Evolutionary conservation across 2,797 vertebrate species (phyloP), one percentile per base, ranked within the genome.

Genomic region (Peromyscus eremicus): DNA sequence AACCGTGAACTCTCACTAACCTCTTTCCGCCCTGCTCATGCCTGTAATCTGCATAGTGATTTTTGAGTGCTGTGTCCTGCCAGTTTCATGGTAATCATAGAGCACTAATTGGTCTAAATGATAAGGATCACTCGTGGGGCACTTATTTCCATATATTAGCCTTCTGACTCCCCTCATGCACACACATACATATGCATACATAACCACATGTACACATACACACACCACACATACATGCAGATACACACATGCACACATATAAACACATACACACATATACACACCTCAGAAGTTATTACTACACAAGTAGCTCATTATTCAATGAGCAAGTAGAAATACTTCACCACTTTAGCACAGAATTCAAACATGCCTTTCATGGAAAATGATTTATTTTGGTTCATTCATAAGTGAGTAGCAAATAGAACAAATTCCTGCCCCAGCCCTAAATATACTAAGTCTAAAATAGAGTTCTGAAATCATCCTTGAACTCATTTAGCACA

Each of bases 71-170:
- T 93, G 46, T 66, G 34, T 91, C 84, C 97, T 98, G 96, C 81
- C 97, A 97, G 97, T 98, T 98, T 98, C 95, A 95, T 80, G 6
- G 91, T 94, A 97, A 98, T 98, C 98, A 98, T 91, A 93, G 98
- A 98, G 97, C 96, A 97, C 97, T 98, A 98, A 98, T 97, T 98
- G 97, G 92, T 95, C 97, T 95, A 97, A 98, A 97, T 98, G 91
- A 97, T 93, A 70, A 92, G 95, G 97, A 97, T 98, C 97, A 94
- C 97, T 96, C 96, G 88, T n/a, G 66, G 93, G 70, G 97, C 96
- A 73, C 98, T 96, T 52, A 97, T 93, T 96, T 94, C 95, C 94
- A 96, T 62, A 92, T 81, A 93, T 96, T 97, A 97, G 91, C 95
- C 92, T 97, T 94, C 97, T 96, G 92, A 89, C 94, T 93, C 60